Base-by-base conservation (phyloP, 2,797 vertebrate genomes). In the Syngnathus rostellatus region DNA sequence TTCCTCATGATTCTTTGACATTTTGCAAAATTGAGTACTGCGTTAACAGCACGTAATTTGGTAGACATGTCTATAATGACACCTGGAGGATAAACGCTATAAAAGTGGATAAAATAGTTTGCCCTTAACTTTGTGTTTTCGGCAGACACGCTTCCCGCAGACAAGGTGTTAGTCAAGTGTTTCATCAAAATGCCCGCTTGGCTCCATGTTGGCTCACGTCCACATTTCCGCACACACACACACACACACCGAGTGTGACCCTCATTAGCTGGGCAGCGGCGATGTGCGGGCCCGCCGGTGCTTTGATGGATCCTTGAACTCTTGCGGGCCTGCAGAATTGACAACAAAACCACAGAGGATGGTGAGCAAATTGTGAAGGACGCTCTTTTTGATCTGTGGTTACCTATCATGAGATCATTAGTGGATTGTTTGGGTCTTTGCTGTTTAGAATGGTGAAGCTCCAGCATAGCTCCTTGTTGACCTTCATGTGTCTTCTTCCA, bases 291-390 rank as follows among this genome's bases (percentile, higher is more conserved):
- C 60, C 9, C 72, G 66, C 68, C 61, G 68, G 70, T 74, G 73
- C 63, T 75, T 67, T 78, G 74, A 83, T 68, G 68, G 81, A 85
- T 81, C 82, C 83, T 84, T 86, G 78, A 85, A 85, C 78, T 48
- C 45, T 37, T 79, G 71, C 67, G 2, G 55, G 23, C 54, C 54
- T 38, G 55, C 55, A 6, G 37, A 59, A 16, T 19, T 59, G 57
- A 58, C 55, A 58, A 10, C 55, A 38, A 39, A 19, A 10, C 37
- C 55, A 38, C 57, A 5, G 54, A 37, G 31, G 25, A 51, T 6
- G n/a, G 14, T 8, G 19, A 8, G 17, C 48, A n/a, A 46, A 14
- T 0, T 19, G 46, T 5, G 6, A 50, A 7, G 46, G n/a, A 50
- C 17, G 2, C 48, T 31, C 31, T 55, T 55, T 55, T 16, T 17